Evolutionary conservation across 2,888 invertebrate genomes (phyloP), one percentile per base, ranked within the genome.

Genomic region (Lasioglossum villosulum): DNA sequence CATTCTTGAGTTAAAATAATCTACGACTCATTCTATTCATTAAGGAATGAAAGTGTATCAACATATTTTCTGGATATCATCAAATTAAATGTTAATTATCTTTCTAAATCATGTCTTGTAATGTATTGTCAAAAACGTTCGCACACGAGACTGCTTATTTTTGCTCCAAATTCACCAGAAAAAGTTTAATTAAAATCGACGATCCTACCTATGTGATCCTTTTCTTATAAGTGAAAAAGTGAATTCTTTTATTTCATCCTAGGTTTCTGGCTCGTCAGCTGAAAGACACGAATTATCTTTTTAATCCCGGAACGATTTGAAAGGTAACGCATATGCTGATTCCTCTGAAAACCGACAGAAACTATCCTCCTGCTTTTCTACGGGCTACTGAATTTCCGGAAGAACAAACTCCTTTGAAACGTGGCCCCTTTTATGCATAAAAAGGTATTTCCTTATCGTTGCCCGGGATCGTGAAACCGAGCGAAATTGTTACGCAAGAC

Each of bases 401-500:
- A 52, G 80, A 80, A 73, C 83, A 75, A 56, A 80, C 83, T 83
- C 52, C 83, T 80, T 81, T 73, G 75, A 80, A 81, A 63, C 72
- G 63, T 76, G 52, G 66, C 39, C 80, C 75, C 63, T 45, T 81
- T 83, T 75, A 76, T 81, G 83, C 81, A 83, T 83, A 81, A 83
- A 80, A 76, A 83, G 75, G 83, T 80, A 83, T 83, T 75, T 80
- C 71, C 81, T 66, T 83, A 83, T 83, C 83, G 81, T 81, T 80
- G 39, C 48, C n/a, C 8, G 66, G 27, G 81, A 81, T 83, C 83
- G 81, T 74, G 75, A 83, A 56, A 83, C 83, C 63, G 45, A 73
- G 81, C 75, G 75, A 83, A 83, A 83, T 83, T 81, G 77, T 84
- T 84, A 84, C 82, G 82, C 77, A 78, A 83, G 77, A 82, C 68